phyloP scores from a whole-genome alignment of 2,888 invertebrate genomes.

The Resseliella maxima region DNA sequence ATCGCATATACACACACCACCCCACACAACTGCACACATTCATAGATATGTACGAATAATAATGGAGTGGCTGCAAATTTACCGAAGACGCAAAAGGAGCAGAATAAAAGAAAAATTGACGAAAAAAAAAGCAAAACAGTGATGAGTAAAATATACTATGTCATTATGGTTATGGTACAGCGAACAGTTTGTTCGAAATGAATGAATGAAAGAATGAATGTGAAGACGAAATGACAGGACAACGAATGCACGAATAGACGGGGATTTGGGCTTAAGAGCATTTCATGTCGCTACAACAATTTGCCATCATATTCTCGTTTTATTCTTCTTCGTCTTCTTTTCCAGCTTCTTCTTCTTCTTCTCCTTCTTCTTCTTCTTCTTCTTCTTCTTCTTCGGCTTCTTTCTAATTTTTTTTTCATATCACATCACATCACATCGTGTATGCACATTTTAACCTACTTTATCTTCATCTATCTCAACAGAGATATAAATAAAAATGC shows the following conservation, averaged over 20 bases:
- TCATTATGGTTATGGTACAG: not conserved
- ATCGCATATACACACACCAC: not conserved
- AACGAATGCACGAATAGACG: not conserved
- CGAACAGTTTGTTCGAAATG: not conserved
- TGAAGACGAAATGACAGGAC: not conserved
- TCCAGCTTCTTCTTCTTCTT: not conserved
- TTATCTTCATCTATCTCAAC: not conserved
- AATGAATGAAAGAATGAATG: not conserved
- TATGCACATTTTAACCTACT: conserved; percentile 14
- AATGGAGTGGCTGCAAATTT: not conserved
- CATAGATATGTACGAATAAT: not conserved
- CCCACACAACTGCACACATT: not conserved
- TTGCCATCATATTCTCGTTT: conserved; percentile 27
- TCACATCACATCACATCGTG: not conserved
- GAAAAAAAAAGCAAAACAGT: conserved; percentile 18
- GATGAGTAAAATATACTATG: not conserved
- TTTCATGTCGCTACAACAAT: conserved; percentile 15
- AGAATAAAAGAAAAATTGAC: not conserved
- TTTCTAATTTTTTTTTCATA: not conserved
- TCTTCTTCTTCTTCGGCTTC: not conserved
- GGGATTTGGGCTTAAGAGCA: conserved; percentile 1
- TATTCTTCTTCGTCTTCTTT: not conserved
- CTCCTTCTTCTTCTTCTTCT: not conserved
- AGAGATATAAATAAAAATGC: not conserved
- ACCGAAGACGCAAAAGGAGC: not conserved